These are phyloP conservation scores for Dendrolimus houi DNA, from an alignment of 2,888 invertebrate genomes.

Conservation along the genomic window DNA sequence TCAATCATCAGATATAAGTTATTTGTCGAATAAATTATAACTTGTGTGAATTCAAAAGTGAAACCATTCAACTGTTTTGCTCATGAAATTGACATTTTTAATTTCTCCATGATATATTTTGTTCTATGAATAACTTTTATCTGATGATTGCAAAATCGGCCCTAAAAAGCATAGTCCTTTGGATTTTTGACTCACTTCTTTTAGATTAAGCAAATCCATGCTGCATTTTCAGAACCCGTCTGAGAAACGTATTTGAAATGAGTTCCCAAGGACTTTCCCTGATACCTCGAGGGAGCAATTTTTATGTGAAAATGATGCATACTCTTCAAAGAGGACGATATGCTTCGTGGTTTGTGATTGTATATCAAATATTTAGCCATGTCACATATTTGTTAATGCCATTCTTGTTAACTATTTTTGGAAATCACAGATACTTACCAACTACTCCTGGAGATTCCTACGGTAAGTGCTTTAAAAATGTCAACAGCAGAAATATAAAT, in stretches of 20 bases:
- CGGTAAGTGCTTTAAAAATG: conserved; percentile 21
- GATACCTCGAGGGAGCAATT: conserved; percentile 23
- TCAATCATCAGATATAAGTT: too few relatives aligned
- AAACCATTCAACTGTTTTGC: too few relatives aligned
- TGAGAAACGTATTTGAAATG: conserved; percentile 31
- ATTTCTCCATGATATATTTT: too few relatives aligned
- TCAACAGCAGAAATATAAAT: too few relatives aligned
- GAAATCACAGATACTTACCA: conserved; percentile 35
- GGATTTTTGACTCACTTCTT: not conserved
- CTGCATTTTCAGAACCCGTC: conserved; percentile 22
- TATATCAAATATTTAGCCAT: conserved; percentile 33
- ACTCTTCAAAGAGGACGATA: conserved; percentile 28
- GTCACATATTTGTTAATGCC: conserved; percentile 34
- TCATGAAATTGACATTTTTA: not conserved
- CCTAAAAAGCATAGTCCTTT: not conserved
- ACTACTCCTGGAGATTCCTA: conserved; percentile 41
- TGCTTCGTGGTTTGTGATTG: conserved; percentile 35
- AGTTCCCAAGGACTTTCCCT: conserved; percentile 29
- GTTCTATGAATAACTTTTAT: too few relatives aligned
- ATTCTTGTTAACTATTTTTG: conserved; percentile 33
- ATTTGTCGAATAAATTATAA: too few relatives aligned
- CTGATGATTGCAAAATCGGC: too few relatives aligned
- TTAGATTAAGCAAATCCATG: too few relatives aligned
- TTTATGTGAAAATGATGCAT: conserved; percentile 20
- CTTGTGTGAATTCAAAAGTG: too few relatives aligned